Evolutionary conservation across 2,113 vertebrate species (phyloP).

Genomic region (Acrocephalus kingi): DNA sequence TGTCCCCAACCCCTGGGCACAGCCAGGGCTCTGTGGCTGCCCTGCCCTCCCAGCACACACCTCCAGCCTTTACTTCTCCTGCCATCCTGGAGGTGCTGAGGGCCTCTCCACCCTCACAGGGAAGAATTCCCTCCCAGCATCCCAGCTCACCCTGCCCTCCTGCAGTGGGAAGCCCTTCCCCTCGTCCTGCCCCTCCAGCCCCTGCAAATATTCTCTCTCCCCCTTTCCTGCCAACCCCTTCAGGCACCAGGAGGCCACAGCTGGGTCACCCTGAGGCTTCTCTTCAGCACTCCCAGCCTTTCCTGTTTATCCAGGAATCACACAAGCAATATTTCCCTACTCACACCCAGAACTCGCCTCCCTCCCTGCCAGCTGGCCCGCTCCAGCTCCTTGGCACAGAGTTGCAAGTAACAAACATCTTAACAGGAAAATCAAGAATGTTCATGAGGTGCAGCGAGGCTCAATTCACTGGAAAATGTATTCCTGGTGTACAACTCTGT

Average conservation of each 20-base stretch:
- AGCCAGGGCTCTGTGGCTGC: accelerated
- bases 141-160: neutral
- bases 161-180: neutral
- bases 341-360: neutral
- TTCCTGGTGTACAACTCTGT: neutral
- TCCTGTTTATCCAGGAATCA: neutral
- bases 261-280: too few relatives aligned
- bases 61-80: neutral
- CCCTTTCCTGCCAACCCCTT: too few relatives aligned
- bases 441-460: neutral
- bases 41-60: neutral
- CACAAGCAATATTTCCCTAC: neutral
- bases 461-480: neutral
- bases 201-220: neutral
- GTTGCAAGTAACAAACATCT: neutral
- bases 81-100: accelerated
- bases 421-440: neutral
- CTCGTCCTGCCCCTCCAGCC: neutral
- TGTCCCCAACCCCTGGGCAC: neutral
- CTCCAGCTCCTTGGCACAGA: neutral
- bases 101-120: neutral
- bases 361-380: neutral
- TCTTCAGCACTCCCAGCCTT: neutral
- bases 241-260: neutral
- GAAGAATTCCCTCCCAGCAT: accelerated